Percentiles rank a stretch among this genome's conserved stretches.
phyloP scores from a whole-genome alignment of 2,888 invertebrate genomes.

The Monoplex corrugatus region DNA sequence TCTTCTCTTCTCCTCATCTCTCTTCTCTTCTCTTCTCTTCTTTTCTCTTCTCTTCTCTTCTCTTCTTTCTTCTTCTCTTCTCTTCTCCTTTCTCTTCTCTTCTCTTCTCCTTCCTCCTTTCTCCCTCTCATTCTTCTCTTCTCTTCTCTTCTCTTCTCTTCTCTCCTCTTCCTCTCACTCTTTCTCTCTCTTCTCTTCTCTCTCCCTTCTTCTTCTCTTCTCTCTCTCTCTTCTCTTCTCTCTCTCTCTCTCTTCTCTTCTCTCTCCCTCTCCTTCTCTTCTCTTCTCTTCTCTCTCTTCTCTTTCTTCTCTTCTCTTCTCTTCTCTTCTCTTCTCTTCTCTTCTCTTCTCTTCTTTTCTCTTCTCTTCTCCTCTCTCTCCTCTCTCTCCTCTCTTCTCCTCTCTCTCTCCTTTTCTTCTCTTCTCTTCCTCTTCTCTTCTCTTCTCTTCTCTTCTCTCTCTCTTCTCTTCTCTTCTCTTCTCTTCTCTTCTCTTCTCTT shows the following conservation, averaged over 20 bases:
- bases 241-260: no score
- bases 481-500: no score
- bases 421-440: not conserved
- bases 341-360: not conserved
- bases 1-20: not conserved
- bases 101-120: not conserved
- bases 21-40: not conserved
- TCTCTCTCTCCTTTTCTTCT: not conserved
- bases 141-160: not conserved
- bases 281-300: not conserved
- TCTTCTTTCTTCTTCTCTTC: no score
- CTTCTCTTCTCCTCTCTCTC: not conserved
- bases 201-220: not conserved
- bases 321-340: not conserved
- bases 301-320: not conserved
- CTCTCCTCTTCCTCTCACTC: not conserved
- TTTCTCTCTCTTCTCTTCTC: not conserved
- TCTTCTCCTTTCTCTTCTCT: not conserved
- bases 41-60: not conserved
- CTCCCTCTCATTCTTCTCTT: not conserved
- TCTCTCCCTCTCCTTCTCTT: no score
- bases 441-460: not conserved
- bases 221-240: not conserved
- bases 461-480: no score
- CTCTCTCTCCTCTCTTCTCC: not conserved